Evolutionary conservation across 1,140 invertebrate genomes (phyloP), one percentile per base, ranked within the genome.

Genomic region (Drosophila navojoa): DNA sequence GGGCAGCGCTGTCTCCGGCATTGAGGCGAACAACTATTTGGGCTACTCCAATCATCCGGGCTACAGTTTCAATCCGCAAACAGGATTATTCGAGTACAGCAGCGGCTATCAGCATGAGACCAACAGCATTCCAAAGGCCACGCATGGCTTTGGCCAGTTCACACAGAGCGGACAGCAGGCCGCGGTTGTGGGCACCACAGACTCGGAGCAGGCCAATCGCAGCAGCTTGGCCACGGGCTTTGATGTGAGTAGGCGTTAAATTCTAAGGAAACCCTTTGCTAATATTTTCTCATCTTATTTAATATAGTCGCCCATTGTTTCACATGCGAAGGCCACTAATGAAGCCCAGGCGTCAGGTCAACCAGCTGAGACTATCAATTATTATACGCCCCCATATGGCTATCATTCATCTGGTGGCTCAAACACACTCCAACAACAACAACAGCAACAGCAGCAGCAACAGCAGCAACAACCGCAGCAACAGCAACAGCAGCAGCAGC

Each of bases 11-110:
- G 50, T 50, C 5, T 11, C 60, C 29, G 49, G 27, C 42, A 9
- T 16, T 0, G 69, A 55, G 3, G 40, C 74, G n/a, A 90, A 67
- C 5, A 90, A 67, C 5, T 71, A 75, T 55, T 69, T 57, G 29
- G 86, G 77, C 68, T 90, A 86, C 16, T 89, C 82, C 27, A 90
- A 89, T 58, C 90, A 91, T 89, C 91, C 91, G 3, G 91, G 91
- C 38, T 92, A 92, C 54, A 86, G 90, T 40, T 92, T 58, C 19
- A 92, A 92, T 77, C 80, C 91, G 2, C 81, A 82, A 55, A 92
- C 86, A 0, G 91, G 91, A n/a, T 50, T 25, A 52, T 92, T 81
- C 57, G 82, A 92, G 6, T 92, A 92, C 63, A 81, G 84, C 59
- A 92, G 91, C 25, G 91, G 91, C 16, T 91, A 92, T 76, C 91